Base-by-base conservation (phyloP, 2,888 invertebrate species). In the Tupiocoris notatus region DNA sequence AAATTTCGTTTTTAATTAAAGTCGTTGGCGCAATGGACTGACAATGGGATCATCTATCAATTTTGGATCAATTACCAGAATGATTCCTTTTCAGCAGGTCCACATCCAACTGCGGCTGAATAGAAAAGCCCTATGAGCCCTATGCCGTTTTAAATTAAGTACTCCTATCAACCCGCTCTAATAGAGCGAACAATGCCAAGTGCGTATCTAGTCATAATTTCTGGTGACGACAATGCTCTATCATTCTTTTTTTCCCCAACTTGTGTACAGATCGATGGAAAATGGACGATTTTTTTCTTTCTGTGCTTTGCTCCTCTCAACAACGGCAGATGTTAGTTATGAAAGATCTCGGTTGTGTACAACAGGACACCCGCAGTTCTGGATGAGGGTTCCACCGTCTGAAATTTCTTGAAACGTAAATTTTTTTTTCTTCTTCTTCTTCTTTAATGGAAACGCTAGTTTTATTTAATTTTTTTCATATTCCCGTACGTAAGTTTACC, bases 101-200 rank as follows among this genome's bases (percentile, higher is more conserved):
- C n/a, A n/a, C n/a, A n/a, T n/a, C n/a, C n/a, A n/a, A n/a, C n/a
- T n/a, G n/a, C n/a, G n/a, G n/a, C n/a, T n/a, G n/a, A n/a, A n/a
- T n/a, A n/a, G n/a, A n/a, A n/a, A n/a, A n/a, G n/a, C n/a, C n/a
- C n/a, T n/a, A n/a, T n/a, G n/a, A n/a, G n/a, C n/a, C n/a, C n/a
- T n/a, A n/a, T n/a, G n/a, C n/a, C n/a, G n/a, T n/a, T n/a, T n/a
- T n/a, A n/a, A n/a, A n/a, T n/a, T n/a, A n/a, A n/a, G n/a, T n/a
- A n/a, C n/a, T n/a, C n/a, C 39, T 12, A 39, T 12, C 39, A 12
- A 12, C 39, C 39, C 65, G 17, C 65, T 65, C 59, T 58, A 70
- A 59, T 70, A 24, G 58, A 59, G 70, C 70, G 70, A 70, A 70
- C 70, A 70, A 70, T 70, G 70, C 58, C 70, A 59, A 70, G 70